Evolutionary conservation across 2,113 vertebrate genomes (phyloP), one percentile per base, ranked within the genome.

Genomic region (Dascyllus trimaculatus): DNA sequence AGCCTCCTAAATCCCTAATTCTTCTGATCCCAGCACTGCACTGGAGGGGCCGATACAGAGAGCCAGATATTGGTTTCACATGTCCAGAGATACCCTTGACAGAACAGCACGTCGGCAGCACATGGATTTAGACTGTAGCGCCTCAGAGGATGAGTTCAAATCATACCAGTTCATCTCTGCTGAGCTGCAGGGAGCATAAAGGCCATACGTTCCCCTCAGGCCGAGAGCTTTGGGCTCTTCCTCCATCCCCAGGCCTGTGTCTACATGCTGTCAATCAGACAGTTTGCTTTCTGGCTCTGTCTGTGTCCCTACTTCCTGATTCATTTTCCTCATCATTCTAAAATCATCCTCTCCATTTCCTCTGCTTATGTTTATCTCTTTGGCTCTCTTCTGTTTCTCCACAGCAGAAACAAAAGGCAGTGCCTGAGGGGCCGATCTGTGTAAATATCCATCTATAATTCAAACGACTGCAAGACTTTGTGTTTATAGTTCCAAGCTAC

Each of bases 391-490:
- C 59, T 52, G 25, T 80, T 53, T 56, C 40, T 81, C 72, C 63
- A 38, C 43, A 72, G 57, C 40, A 76, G 57, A 81, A 82, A 79
- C 24, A 75, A 89, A 88, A 84, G 58, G 60, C 51, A 38, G 25
- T 56, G 83, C 73, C 81, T 24, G 35, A 65, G 71, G 78, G 56
- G 54, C 62, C 21, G 46, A 75, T 80, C 70, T 82, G 63, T 87
- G 80, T 80, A 88, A 84, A 90, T 83, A 90, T 70, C 38, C 85
- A 91, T 91, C 60, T 68, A 91, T 90, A 86, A 89, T 90, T 88
- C 59, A 91, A 68, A 75, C 13, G 24, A 46, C 72, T 77, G 64
- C 22, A 61, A 79, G 58, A 71, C 63, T 79, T 70, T 71, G 66
- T 82, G 78, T 82, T 82, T 78, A 26, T 64, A 74, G 49, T 68